Evolutionary conservation across 2,113 vertebrate species (phyloP), one percentile per base, ranked within the genome.

Genomic region (Cyphomyrus discorhynchus): DNA sequence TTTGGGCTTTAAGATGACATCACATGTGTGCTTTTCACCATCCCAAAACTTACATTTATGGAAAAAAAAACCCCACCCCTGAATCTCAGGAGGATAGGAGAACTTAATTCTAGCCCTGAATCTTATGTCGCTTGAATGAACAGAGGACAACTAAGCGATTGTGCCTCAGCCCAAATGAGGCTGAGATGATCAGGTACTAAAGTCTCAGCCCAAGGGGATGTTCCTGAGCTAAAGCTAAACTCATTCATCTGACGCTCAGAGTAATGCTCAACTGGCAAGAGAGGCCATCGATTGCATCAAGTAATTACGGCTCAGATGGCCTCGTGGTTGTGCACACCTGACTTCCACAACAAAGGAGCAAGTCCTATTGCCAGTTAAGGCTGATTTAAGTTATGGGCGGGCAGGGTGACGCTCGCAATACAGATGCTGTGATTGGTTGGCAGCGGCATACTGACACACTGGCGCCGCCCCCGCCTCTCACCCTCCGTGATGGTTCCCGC

Each of bases 401-500:
- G 35, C 31, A 39, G 35, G 74, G 74, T 42, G 35, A 80, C 15
- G 0, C 27, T 7, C 15, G 35, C 74, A 6, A 77, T 31, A 2
- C 74, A 39, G 31, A 2, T 39, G 17, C 5, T 74, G 27, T 35
- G 66, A 74, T 35, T n/a, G 66, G 10, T 1, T 35, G 31, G 10
- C 27, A 74, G 66, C 0, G 0, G 7, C 56, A 9, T n/a, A 9
- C 35, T 77, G 70, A 15, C 27, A 19, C 31, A 77, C 1, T 2
- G 35, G 70, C 13, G 1, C 15, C 2, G 31, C 66, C 27, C 3
- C 85, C 15, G 19, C 13, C 10, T 11, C 87, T 92, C 93, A 98
- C 98, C 97, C 94, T 98, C 97, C 77, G 98, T 98, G 92, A 99
- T 99, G 89, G 98, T 97, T 77, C 97, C 98, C 4, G 98, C 98